Conservation (phyloP, 2,888 invertebrate genomes). For the Palloptera scutellata region DNA sequence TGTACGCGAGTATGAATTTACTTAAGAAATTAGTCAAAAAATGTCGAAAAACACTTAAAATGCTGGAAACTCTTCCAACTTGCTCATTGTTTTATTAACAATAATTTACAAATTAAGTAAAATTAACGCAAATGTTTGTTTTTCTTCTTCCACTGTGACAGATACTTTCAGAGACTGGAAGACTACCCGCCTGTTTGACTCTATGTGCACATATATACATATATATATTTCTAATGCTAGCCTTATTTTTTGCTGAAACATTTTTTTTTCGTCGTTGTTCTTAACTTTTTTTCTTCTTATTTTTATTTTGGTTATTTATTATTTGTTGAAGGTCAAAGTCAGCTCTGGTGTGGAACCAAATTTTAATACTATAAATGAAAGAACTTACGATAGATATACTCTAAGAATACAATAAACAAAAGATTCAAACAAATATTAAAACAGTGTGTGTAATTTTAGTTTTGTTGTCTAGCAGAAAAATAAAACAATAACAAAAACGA, state of each 20-base stretch:
- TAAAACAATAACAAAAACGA: no score
- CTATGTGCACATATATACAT: background rate
- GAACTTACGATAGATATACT: no score
- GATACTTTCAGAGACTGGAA: constrained; percentile 4
- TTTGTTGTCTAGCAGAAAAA: no score
- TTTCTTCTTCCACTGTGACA: constrained; percentile 4
- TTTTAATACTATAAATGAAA: background rate
- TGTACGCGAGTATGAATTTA: no score
- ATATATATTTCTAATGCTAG: background rate
- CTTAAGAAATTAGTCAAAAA: no score
- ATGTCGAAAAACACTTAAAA: no score
- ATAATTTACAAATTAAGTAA: constrained; percentile 22
- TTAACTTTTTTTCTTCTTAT: background rate
- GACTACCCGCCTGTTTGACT: background rate
- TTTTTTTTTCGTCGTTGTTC: no score
- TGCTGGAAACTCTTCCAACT: no score
- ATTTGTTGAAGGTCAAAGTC: constrained; percentile 52
- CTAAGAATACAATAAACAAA: no score
- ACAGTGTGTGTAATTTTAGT: no score
- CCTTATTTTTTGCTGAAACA: background rate
- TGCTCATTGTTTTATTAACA: constrained; percentile 12
- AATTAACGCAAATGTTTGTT: constrained; percentile 2
- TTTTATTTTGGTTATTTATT: constrained; percentile 10
- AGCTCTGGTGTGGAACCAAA: constrained; percentile 48
- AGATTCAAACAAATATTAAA: no score